Evolutionary conservation across 2,888 invertebrate genomes (phyloP), one percentile per base, ranked within the genome.

Genomic region (Crematogaster levior): DNA sequence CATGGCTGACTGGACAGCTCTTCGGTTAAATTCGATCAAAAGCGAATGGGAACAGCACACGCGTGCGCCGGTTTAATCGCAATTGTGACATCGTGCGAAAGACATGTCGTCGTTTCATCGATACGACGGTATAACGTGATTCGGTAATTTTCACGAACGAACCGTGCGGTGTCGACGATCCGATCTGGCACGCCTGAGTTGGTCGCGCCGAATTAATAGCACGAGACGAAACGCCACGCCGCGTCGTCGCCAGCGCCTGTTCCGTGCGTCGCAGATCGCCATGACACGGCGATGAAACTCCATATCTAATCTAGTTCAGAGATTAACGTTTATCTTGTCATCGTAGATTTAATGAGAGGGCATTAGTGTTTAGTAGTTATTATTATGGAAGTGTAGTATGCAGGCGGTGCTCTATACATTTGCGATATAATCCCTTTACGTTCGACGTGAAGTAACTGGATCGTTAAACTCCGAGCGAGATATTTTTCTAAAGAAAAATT

Each of bases 131-230:
- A 58, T 12, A 60, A 58, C 66, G 56, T 79, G 88, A 84, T 80
- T 72, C 73, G 68, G 68, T 84, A 68, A 88, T 87, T 87, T 86
- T 72, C 86, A 81, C 84, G 66, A 27, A n/a, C 12, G 75, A 27
- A 34, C 24, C 40, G 56, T 34, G 61, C 51, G 51, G 65, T 18
- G 63, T 63, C 61, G 61, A 61, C 82, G 82, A 87, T 87, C 83
- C 88, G 75, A n/a, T 40, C 9, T 15, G 53, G 9, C 27, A 43
- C 73, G 58, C 7, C 43, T 12, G 81, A 58, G 56, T 82, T 77
- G 61, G 56, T 80, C 75, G 73, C 24, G 48, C 58, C 58, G 77
- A 84, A 86, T 88, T 84, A 87, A 88, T 66, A 73, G 82, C 66
- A 65, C 48, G 63, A 82, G 84, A 87, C 80, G 84, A 88, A 82